These are phyloP conservation scores for Bombus picipes DNA, from an alignment of 1,140 invertebrate species.

Conservation along the genomic window DNA sequence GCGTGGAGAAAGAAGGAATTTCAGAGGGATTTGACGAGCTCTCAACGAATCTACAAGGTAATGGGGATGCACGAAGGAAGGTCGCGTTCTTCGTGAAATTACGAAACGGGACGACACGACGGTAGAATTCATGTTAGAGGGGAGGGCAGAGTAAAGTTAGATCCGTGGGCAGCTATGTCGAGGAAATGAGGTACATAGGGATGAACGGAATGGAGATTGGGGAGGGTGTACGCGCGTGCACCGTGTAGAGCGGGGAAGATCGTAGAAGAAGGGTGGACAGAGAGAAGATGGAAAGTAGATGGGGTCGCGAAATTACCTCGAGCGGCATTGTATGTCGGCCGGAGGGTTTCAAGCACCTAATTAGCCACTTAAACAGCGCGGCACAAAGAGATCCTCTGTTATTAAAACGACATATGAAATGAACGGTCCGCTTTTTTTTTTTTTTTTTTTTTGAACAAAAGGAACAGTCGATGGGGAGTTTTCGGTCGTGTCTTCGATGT, in stretches of 20 bases:
- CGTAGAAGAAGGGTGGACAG: background rate
- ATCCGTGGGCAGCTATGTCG: slow-evolving; percentile 5
- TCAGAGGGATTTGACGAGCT: slow-evolving; percentile 29
- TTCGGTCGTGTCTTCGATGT: background rate
- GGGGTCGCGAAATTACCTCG: slow-evolving; percentile 68
- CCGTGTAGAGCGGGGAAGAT: background rate
- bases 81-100: slow-evolving; percentile 21
- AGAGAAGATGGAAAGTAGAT: slow-evolving; percentile 42
- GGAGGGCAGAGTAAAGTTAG: background rate
- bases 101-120: slow-evolving; percentile 13
- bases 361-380: slow-evolving; percentile 74
- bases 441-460: slow-evolving; percentile 49
- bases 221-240: slow-evolving; percentile 15
- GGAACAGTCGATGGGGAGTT: slow-evolving; percentile 44
- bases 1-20: background rate
- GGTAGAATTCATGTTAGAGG: background rate
- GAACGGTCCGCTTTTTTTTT: background rate
- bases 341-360: slow-evolving; percentile 71
- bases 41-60: slow-evolving; percentile 12
- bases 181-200: slow-evolving; percentile 7
- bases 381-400: slow-evolving; percentile 70
- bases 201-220: slow-evolving; percentile 28
- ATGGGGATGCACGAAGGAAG: background rate
- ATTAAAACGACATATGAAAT: slow-evolving; percentile 73
- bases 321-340: slow-evolving; percentile 63